Base-by-base conservation (phyloP, 2,113 vertebrate species). In the Hipposideros armiger region DNA sequence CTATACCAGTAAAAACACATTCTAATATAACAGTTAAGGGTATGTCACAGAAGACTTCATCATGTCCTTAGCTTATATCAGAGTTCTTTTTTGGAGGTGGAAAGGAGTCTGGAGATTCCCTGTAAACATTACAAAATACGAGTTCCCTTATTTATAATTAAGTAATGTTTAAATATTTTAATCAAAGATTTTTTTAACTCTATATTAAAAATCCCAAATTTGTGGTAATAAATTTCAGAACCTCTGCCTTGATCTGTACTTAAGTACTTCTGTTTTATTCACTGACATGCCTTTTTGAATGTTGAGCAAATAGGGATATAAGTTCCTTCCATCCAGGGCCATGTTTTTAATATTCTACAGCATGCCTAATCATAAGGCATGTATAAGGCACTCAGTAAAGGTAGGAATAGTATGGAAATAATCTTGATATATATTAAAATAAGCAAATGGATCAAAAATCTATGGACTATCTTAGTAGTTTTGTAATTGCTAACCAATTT, bases 131-230 rank as follows among this genome's bases (percentile, higher is more conserved):
- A 85, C 8, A 86, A 64, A 72, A 36, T 45, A 77, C 28, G 42
- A 73, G 50, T 56, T 84, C 54, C 13, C 11, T 20, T 26, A 67
- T 22, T 45, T 73, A 36, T 17, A 82, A 52, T 52, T 87, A 45
- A 66, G 26, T 16, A 56, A 66, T 42, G 85, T 73, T 60, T 42
- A 85, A 96, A 40, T 54, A 36, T 84, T 74, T 85, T 36, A 36
- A 36, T 36, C 36, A 36, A 36, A 36, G 36, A 36, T 36, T 36
- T 36, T 36, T 36, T 36, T 36, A 36, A 36, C 36, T 66, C 11
- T 84, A n/a, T 84, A 72, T 88, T 76, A 89, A 54, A 92, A 82
- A 42, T 72, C 40, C 17, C 50, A 89, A 67, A 95, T 89, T 96
- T 72, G 2, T 26, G 13, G 2, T 17, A 66, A n/a, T 85, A 96